Base-by-base conservation (phyloP, 2,888 invertebrate genomes). In the Tenthredo amoena region DNA sequence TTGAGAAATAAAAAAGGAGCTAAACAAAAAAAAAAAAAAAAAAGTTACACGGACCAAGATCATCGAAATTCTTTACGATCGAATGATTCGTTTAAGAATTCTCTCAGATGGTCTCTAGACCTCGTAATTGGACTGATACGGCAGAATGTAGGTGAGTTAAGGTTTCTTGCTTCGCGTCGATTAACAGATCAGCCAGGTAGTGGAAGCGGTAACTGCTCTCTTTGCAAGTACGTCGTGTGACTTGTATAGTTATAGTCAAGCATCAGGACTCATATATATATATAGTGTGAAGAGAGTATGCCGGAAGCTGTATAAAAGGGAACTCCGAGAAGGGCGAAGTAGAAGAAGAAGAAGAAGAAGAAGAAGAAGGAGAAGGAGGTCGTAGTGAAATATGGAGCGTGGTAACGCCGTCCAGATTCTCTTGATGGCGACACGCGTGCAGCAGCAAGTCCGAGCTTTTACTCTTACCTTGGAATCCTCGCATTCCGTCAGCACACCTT, bases 131-230 rank as follows among this genome's bases (percentile, higher is more conserved):
- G 6, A 34, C 34, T 34, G 68, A 15, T 68, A 68, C 26, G 3
- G 15, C 18, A 79, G 31, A 79, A 79, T 79, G 79, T 37, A 79
- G 79, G 79, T 79, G 79, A 55, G 21, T 34, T 18, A 5, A 74
- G 12, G 74, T 74, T 74, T 74, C 43, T 74, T 74, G 74, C 43
- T 43, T n/a, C 74, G 43, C 21, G 74, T 74, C 74, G 74, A 74
- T 74, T 74, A 74, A 43, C 43, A 40, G 74, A 74, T 43, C 74
- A 71, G 62, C 26, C 12, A 31, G 34, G 68, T 68, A 34, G 68
- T 34, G 21, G 12, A 12, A 68, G 26, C 12, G 10, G 9, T 62
- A 55, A 55, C 55, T 68, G 26, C 12, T 74, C 26, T 31, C 74
- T 74, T 71, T 34, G n/a, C 40, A 40, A 74, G 43, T 26, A 6